phyloP scores from a whole-genome alignment of 2,888 invertebrate species.

The Oscheius myriophilus region DNA sequence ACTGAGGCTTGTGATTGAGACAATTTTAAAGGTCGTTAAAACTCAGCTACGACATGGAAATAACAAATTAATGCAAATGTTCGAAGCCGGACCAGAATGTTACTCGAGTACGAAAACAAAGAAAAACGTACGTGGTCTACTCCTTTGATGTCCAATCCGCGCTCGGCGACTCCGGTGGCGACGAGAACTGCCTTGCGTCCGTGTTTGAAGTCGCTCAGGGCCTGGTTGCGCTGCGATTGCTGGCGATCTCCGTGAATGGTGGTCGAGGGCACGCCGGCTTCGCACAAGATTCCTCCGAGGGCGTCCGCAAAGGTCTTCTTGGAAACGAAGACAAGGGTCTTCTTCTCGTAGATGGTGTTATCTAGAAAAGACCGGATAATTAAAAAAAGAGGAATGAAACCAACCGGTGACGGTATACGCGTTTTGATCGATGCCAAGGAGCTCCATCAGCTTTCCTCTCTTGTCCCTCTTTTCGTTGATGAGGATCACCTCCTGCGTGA shows the following conservation, averaged over 20 bases:
- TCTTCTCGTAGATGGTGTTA: constrained; percentile 47
- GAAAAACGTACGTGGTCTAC: constrained; percentile 72
- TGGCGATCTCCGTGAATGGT: constrained; percentile 75
- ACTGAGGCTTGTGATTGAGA: too few relatives aligned
- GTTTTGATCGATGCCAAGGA: not conserved
- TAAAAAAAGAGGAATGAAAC: too few relatives aligned
- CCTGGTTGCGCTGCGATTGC: constrained; percentile 86
- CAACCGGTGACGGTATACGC: not conserved
- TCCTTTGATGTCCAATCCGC: constrained; percentile 76
- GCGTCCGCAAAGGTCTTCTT: constrained; percentile 90
- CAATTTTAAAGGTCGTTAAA: too few relatives aligned
- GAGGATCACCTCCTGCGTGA: constrained; percentile 78
- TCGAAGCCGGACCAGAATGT: too few relatives aligned
- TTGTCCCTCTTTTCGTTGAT: too few relatives aligned
- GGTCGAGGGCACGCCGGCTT: constrained; percentile 79
- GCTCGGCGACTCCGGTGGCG: constrained; percentile 91
- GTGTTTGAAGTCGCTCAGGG: constrained; percentile 70
- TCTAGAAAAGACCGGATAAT: constrained; percentile 32
- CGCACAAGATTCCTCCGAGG: constrained; percentile 83
- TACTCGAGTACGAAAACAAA: too few relatives aligned
- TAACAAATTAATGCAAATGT: too few relatives aligned
- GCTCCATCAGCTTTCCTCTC: too few relatives aligned
- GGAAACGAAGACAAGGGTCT: constrained; percentile 85
- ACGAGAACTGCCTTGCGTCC: constrained; percentile 76
- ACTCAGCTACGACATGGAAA: too few relatives aligned